Evolutionary conservation across 2,113 vertebrate genomes (phyloP), one percentile per base, ranked within the genome.

Genomic region (Monopterus albus): DNA sequence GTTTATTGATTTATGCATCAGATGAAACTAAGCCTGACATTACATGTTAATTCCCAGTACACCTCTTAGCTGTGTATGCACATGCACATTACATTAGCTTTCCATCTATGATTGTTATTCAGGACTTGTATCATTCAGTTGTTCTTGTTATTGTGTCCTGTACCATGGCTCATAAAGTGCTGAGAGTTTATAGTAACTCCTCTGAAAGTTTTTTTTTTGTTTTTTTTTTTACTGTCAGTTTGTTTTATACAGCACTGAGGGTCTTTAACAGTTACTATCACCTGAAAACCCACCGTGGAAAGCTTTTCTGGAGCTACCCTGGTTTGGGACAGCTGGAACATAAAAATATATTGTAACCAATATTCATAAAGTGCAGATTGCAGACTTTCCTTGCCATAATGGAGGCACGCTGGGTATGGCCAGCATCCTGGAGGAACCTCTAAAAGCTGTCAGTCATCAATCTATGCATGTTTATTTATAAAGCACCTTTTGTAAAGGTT

Each of bases 301-400:
- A 31, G 53, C 28, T 45, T 39, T n/a, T n/a, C n/a, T n/a, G n/a
- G n/a, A n/a, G n/a, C n/a, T n/a, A n/a, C n/a, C n/a, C 35, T 50
- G 28, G 50, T 68, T 31, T 40, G 45, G 33, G 35, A 62, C 76
- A 76, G 42, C 47, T 73, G 72, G 53, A 50, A 23, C 47, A 84
- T 77, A 72, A 77, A 80, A 77, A 67, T 21, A 57, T 17, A 72
- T n/a, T 45, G 47, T 35, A 65, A 18, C 45, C 33, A 31, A 36
- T 58, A 63, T 72, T 59, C 56, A 68, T 72, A 67, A 72, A 53
- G 33, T 53, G 46, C 36, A 57, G 31, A 11, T 49, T 75, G 39
- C 6, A 11, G 23, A 18, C 20, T 35, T 20, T 60, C 57, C 42
- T 8, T 50, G 39, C 29, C 17, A 25, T 67, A 7, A 65, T 38